These are phyloP conservation scores for Etia nguti DNA, from an alignment of 2,113 vertebrate species.

Conservation along the genomic window DNA sequence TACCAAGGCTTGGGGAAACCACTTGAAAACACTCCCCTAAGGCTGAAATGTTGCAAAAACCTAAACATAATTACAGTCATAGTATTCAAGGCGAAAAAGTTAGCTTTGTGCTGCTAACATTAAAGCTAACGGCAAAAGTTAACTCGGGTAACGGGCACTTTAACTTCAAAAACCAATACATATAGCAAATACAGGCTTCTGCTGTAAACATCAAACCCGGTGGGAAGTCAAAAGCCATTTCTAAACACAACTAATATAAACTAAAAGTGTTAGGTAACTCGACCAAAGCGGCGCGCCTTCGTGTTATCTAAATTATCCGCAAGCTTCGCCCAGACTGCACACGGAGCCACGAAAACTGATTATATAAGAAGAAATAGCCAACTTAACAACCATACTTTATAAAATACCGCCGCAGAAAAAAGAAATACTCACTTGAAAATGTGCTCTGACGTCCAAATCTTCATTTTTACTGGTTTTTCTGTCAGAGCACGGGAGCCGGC, in stretches of 20 bases:
- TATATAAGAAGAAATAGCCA: background rate
- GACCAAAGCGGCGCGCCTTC: background rate
- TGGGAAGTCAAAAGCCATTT: background rate
- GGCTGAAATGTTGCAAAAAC: background rate
- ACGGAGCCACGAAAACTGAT: background rate
- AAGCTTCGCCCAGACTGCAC: background rate
- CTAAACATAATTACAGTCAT: background rate
- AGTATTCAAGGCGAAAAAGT: background rate
- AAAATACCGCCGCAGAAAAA: fast-evolving
- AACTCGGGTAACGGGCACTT: background rate
- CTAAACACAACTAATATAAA: background rate
- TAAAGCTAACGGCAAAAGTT: background rate
- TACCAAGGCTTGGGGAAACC: background rate
- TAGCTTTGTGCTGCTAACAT: background rate
- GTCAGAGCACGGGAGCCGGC: constrained; percentile 31
- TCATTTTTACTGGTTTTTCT: constrained; percentile 54
- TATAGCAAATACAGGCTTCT: background rate
- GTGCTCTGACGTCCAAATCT: constrained; percentile 78
- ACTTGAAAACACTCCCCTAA: fast-evolving
- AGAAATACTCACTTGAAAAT: constrained; percentile 70
- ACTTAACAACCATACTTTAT: fast-evolving
- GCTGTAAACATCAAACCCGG: background rate
- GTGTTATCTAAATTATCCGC: constrained; percentile 11
- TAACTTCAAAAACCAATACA: background rate
- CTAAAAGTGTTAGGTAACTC: background rate